Evolutionary conservation across 2,888 invertebrate genomes (phyloP).

Genomic region (Yponomeuta cagnagella): DNA sequence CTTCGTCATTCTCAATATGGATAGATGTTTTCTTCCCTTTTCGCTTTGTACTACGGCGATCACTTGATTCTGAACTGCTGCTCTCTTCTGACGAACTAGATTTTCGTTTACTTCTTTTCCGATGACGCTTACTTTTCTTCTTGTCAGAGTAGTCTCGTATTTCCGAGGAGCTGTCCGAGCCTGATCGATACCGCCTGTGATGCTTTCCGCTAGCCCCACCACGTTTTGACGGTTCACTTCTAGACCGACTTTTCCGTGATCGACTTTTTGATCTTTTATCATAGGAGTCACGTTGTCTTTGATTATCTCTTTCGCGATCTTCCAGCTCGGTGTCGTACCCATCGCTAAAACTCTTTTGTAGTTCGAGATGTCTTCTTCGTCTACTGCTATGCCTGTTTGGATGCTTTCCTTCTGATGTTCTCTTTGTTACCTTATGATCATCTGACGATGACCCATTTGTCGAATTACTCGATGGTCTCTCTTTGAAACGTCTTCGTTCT

Average conservation of each 20-base stretch:
- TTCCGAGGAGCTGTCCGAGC: conserved; percentile 53
- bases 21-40: conserved; percentile 68
- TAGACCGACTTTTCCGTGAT: conserved; percentile 62
- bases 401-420: conserved; percentile 41
- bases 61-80: conserved; percentile 62
- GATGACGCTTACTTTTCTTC: conserved; percentile 57
- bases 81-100: conserved; percentile 59
- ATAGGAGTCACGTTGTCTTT: conserved; percentile 25
- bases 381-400: conserved; percentile 49
- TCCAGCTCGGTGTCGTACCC: conserved; percentile 66
- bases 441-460: conserved; percentile 65
- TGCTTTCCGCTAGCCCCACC: conserved; percentile 42
- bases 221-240: conserved; percentile 62
- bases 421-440: conserved; percentile 44
- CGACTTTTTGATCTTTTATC: conserved; percentile 40
- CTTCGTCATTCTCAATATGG: conserved; percentile 58
- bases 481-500: conserved; percentile 43
- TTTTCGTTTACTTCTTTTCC: conserved; percentile 59
- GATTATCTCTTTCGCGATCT: conserved; percentile 32
- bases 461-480: conserved; percentile 46
- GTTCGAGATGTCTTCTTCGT: conserved; percentile 47
- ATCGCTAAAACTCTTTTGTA: conserved; percentile 70
- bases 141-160: conserved; percentile 51
- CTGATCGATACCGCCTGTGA: conserved; percentile 44
- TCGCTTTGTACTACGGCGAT: conserved; percentile 55